These are phyloP conservation scores for Eurois occulta DNA, from an alignment of 2,888 invertebrate genomes.

Conservation along the genomic window DNA sequence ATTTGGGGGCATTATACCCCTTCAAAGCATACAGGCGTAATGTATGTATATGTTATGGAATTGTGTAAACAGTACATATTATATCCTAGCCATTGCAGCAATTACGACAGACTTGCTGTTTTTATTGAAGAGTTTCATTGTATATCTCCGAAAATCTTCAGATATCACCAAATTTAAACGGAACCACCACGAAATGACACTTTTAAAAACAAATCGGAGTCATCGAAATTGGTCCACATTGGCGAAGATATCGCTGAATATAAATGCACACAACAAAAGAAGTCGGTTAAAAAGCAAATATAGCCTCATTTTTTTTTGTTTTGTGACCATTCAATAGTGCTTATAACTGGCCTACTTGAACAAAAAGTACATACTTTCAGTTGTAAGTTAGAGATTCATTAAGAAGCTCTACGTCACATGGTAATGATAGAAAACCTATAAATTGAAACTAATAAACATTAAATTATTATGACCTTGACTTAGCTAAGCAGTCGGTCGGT, in stretches of 20 bases:
- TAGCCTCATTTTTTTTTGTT: too few species aligned
- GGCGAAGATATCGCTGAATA: not conserved
- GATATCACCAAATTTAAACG: too few species aligned
- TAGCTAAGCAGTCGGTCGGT: conserved; percentile 1
- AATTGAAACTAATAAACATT: conserved; percentile 18
- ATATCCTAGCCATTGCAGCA: not conserved
- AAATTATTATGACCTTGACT: conserved; percentile 36
- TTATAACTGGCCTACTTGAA: not conserved
- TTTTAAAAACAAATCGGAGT: too few species aligned
- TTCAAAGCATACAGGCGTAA: not conserved
- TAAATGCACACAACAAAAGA: not conserved
- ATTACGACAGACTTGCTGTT: not conserved
- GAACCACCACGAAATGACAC: too few species aligned
- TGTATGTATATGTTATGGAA: not conserved
- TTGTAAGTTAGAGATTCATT: conserved; percentile 1
- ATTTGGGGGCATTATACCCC: too few species aligned
- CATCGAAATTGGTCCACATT: not conserved
- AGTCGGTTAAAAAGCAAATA: not conserved
- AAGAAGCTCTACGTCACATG: not conserved
- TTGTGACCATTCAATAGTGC: not conserved
- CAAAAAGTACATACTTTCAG: not conserved
- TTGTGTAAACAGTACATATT: not conserved
- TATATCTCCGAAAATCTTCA: not conserved
- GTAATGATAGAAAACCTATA: conserved; percentile 1
- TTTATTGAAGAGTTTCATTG: not conserved